Evolutionary conservation across 2,888 invertebrate genomes (phyloP), one percentile per base, ranked within the genome.

Genomic region (Microctonus aethiopoides): DNA sequence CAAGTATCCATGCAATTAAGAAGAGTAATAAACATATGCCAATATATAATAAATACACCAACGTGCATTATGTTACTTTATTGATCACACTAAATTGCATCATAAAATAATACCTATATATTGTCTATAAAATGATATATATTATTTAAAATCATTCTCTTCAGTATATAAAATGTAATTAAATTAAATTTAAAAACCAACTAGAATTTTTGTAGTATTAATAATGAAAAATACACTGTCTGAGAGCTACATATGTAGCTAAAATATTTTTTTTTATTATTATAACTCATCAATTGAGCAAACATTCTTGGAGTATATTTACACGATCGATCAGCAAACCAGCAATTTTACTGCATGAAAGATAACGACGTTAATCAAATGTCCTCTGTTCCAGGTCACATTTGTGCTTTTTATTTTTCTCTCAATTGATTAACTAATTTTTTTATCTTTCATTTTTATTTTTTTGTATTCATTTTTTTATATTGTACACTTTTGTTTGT

Each of bases 241-340:
- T 3, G 13, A 1, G 10, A 13, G 26, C 1, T 2, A 7, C 4
- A 54, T 13, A 13, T 0, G 24, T 24, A 54, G 24, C 3, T 11
- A 24, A 2, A 41, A 54, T 24, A 11, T 24, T 54, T 26, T n/a
- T 24, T 26, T 24, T 13, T n/a, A 6, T 1, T 24, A 13, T 2
- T 16, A 5, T 7, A 65, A 39, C 29, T 65, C 56, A 29, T 65
- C 57, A 61, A 57, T 70, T 67, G 72, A 67, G 59, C 60, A 72
- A 72, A 69, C 52, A 67, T 59, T 11, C 39, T 41, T 22, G 4
- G 4, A 39, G 20, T 34, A 22, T 68, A 56, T 72, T 72, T 63
- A 51, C 51, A 57, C 52, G 10, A 54, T 29, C 52, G 51, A 36
- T 54, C n/a, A 13, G 24, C n/a, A 2, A 13, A 54, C 13, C 24